These are phyloP conservation scores for Eonycteris spelaea DNA, from an alignment of 2,113 vertebrate genomes.

Conservation along the genomic window DNA sequence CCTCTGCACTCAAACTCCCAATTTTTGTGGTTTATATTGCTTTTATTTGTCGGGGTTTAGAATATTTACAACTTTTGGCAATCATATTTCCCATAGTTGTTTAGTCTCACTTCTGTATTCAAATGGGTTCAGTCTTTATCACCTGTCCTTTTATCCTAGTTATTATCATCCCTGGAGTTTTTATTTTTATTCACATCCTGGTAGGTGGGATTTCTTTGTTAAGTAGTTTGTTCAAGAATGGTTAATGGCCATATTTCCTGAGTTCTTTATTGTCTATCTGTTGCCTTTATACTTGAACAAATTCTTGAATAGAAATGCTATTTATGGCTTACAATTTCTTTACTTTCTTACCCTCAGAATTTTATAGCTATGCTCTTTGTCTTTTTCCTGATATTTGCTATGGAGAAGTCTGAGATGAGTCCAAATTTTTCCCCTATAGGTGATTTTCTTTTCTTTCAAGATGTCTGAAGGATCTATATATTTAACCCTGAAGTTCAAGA, in stretches of 20 bases:
- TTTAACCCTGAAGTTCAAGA: not conserved
- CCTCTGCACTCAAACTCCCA: not conserved
- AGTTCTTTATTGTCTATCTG: not conserved
- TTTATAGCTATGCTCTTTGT: not conserved
- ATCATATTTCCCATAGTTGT: not conserved
- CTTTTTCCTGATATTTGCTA: not conserved
- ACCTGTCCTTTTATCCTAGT: not conserved
- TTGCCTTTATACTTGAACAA: not conserved
- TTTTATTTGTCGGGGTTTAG: not conserved
- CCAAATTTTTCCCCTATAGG: not conserved
- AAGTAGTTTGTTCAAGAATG: constrained; percentile 4
- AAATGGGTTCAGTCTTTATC: not conserved
- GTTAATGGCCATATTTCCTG: not conserved
- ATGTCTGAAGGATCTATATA: not conserved
- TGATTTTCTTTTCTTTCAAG: not conserved
- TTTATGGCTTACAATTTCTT: not conserved
- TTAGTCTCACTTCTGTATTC: constrained; percentile 8
- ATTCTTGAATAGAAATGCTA: not conserved
- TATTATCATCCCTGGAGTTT: not conserved
- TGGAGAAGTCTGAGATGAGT: not conserved
- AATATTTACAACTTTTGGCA: not conserved
- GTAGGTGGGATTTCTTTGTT: not conserved
- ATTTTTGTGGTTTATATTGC: not conserved
- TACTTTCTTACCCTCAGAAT: not conserved
- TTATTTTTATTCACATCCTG: not conserved